Evolutionary conservation across 1,140 invertebrate species (phyloP).

Genomic region (Bombus sibiricus): DNA sequence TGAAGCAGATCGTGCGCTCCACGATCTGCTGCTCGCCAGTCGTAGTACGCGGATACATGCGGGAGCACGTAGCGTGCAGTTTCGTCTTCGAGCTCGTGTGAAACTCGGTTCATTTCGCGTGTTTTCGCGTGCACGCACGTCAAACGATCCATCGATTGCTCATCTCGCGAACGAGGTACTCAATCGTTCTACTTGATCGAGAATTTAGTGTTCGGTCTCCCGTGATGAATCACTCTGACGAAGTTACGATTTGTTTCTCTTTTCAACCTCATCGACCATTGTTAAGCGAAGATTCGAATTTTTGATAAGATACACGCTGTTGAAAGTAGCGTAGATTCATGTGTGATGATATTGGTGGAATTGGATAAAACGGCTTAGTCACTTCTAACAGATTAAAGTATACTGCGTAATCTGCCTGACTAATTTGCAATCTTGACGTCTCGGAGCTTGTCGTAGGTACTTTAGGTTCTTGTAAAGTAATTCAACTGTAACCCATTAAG

Average conservation of each 20-base stretch:
- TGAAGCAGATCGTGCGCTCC: constrained; percentile 24
- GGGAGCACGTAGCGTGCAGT: constrained; percentile 24
- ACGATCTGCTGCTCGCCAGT: constrained; percentile 34
- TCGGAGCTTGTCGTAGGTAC: not conserved
- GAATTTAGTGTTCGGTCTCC: not conserved
- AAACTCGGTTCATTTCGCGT: not conserved
- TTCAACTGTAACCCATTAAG: too few relatives aligned
- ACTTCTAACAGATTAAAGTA: not conserved
- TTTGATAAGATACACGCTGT: constrained; percentile 12
- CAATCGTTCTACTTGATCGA: not conserved
- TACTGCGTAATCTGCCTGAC: not conserved
- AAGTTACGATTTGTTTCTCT: not conserved
- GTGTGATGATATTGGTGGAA: too few relatives aligned
- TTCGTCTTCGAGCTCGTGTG: constrained; percentile 32
- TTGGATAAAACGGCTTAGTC: not conserved
- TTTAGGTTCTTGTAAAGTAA: too few relatives aligned
- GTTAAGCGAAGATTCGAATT: not conserved
- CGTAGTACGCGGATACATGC: constrained; percentile 30
- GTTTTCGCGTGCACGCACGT: not conserved
- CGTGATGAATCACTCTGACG: constrained; percentile 5
- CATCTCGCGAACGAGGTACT: too few relatives aligned
- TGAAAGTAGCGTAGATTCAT: not conserved
- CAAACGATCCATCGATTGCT: not conserved
- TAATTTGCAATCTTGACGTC: not conserved
- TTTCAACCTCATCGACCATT: not conserved